Evolutionary conservation across 2,113 vertebrate genomes (phyloP).

Genomic region (Pygoscelis adeliae): DNA sequence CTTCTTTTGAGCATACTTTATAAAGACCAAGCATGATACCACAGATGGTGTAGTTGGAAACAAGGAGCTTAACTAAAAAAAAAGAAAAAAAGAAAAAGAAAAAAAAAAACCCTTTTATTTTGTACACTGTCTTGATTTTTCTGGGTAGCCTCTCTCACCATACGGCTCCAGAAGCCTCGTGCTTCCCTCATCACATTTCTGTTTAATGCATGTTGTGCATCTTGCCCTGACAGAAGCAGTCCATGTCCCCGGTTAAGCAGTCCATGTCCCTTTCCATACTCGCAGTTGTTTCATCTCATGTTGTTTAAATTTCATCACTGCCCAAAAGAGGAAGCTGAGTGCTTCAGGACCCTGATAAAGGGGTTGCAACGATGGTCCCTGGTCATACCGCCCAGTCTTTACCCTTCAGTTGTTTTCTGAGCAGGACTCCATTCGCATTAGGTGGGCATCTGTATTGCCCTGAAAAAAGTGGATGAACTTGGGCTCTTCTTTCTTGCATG

Average conservation of each 20-base stretch:
- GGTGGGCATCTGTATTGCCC: neutral
- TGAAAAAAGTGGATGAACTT: neutral
- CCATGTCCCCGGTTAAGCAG: neutral
- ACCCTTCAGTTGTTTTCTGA: neutral
- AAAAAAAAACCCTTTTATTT: neutral
- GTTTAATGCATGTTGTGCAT: neutral
- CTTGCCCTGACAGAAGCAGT: neutral
- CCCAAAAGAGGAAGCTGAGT: neutral
- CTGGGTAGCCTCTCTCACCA: neutral
- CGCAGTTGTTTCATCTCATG: neutral
- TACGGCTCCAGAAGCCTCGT: neutral
- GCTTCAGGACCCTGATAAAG: neutral
- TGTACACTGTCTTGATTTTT: neutral
- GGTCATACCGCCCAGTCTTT: neutral
- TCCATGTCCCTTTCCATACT: neutral
- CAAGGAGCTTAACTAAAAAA: neutral
- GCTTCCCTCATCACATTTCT: accelerated
- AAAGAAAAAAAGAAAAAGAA: neutral
- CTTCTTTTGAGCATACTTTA: neutral
- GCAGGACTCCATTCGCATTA: neutral
- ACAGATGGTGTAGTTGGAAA: conserved; percentile 34
- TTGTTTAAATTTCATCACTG: neutral
- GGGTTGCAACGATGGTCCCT: accelerated
- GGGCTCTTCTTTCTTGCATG: neutral
- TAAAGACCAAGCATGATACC: neutral